Evolutionary conservation across 2,797 vertebrate genomes (phyloP).

Genomic region (Urocyon cinereoargenteus): DNA sequence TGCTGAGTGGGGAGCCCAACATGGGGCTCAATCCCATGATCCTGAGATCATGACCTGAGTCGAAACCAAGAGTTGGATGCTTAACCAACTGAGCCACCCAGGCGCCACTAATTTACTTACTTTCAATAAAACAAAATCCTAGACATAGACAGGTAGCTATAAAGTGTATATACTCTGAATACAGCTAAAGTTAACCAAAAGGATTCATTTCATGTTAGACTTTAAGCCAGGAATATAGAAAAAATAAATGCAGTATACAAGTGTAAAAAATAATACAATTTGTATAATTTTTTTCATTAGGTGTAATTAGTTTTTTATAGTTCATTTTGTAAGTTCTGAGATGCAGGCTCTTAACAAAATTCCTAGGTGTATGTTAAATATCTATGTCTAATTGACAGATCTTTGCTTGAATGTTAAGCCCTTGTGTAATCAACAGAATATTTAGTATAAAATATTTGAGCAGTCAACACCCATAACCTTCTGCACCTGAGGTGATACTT

Average conservation of each 20-base stretch:
- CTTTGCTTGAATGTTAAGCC: neutral
- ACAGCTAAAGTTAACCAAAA: constrained; percentile 34
- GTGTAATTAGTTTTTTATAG: neutral
- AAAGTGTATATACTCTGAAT: neutral
- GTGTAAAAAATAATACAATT: neutral
- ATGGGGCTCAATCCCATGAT: neutral
- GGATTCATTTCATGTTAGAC: constrained; percentile 33
- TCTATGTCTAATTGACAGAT: neutral
- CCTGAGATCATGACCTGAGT: neutral
- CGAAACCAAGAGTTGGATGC: neutral
- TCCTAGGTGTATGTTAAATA: neutral
- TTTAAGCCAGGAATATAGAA: neutral
- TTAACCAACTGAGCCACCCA: neutral
- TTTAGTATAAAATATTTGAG: neutral
- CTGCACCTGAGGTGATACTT: neutral
- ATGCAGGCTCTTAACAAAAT: neutral
- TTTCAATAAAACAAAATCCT: constrained; percentile 10
- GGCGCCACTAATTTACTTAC: neutral
- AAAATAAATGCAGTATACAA: neutral
- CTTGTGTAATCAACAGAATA: neutral
- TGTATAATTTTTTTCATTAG: neutral
- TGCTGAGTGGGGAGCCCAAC: neutral
- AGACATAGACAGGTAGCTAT: neutral
- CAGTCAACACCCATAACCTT: neutral
- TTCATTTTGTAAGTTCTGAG: neutral